Percentiles rank a stretch among this genome's conserved stretches.
These are phyloP conservation scores for Callinectes sapidus DNA, from an alignment of 2,888 invertebrate genomes.

Conservation along the genomic window DNA sequence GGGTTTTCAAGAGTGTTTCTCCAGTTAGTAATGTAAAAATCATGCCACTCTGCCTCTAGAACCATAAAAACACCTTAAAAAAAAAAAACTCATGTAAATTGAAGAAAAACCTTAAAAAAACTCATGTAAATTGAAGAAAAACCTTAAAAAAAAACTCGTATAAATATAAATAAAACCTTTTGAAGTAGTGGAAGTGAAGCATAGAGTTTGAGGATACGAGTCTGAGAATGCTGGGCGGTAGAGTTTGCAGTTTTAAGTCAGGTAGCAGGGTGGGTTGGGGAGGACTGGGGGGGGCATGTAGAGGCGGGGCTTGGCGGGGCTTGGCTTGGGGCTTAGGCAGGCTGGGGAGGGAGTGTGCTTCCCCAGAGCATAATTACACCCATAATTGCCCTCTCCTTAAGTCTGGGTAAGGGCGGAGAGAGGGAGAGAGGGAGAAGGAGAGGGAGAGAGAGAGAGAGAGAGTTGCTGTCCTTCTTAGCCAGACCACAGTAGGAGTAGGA, in stretches of 20 bases:
- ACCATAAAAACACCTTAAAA: no score
- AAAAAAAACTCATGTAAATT: no score
- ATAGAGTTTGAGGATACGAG: no score
- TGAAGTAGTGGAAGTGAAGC: no score
- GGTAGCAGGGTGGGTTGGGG: not conserved
- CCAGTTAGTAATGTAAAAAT: no score
- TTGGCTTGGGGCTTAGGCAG: not conserved
- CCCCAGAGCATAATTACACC: not conserved
- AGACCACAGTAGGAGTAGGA: not conserved
- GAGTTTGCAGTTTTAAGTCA: not conserved
- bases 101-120: no score
- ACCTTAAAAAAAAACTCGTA: no score
- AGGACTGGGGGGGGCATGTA: not conserved
- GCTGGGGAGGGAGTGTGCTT: not conserved
- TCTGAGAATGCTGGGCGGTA: no score
- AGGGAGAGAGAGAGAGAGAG: not conserved
- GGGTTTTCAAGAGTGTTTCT: no score
- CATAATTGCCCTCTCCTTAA: slow-evolving; percentile 14
- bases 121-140: no score
- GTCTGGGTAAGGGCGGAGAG: slow-evolving; percentile 9
- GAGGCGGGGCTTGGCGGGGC: not conserved
- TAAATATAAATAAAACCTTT: no score
- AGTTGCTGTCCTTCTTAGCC: not conserved
- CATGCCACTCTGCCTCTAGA: no score
- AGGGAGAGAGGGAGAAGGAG: not conserved